phyloP scores from a whole-genome alignment of 2,113 vertebrate genomes.

The Macrotis lagotis region DNA sequence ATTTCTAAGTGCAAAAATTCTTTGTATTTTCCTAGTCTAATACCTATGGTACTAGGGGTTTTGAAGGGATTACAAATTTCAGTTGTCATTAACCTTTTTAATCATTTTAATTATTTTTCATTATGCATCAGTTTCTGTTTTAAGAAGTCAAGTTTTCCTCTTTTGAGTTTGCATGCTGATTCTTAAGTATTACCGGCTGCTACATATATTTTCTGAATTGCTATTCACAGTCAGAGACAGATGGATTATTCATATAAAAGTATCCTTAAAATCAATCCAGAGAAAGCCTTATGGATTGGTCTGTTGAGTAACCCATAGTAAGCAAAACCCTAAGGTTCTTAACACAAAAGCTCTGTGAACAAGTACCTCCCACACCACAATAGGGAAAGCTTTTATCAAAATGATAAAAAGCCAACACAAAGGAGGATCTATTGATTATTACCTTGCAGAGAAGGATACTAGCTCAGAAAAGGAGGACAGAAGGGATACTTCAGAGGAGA shows the following conservation, averaged over 20 bases:
- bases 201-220: constrained; percentile 12
- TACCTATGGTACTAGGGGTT: neutral
- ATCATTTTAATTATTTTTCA: no score
- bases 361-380: no score
- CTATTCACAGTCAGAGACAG: constrained; percentile 26
- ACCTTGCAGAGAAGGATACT: no score
- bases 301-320: no score
- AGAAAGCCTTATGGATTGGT: no score
- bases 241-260: neutral
- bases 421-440: no score
- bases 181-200: neutral
- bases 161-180: neutral
- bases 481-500: no score
- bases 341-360: no score
- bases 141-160: neutral
- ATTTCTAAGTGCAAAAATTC: neutral
- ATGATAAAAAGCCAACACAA: no score
- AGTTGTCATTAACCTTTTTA: neutral
- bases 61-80: fast-evolving
- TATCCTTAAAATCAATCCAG: neutral
- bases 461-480: no score
- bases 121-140: neutral
- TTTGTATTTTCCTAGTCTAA: neutral
- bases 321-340: no score
- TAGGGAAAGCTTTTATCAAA: no score